A percentile compares a stretch with the other conserved stretches of the same genome.
These are phyloP conservation scores for Poeciliopsis prolifica DNA, from an alignment of 2,113 vertebrate species.

Conservation along the genomic window DNA sequence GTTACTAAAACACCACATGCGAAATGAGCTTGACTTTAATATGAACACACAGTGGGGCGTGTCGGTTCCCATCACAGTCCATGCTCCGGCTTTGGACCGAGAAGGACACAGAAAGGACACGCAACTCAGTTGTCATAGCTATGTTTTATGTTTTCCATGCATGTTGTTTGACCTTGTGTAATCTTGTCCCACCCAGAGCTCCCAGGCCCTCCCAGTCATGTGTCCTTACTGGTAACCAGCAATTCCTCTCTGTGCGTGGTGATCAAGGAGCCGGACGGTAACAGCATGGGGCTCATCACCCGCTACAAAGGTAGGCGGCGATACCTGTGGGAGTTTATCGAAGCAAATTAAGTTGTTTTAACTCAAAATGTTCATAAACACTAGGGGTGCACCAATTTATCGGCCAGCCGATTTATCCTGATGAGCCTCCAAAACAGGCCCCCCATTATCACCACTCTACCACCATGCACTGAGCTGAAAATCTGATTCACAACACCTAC, in stretches of 20 bases:
- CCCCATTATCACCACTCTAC: background rate
- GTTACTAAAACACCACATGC: too few species aligned
- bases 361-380: too few species aligned
- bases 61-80: too few species aligned
- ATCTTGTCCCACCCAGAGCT: conserved; percentile 55
- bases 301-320: conserved; percentile 71
- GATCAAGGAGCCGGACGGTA: conserved; percentile 66
- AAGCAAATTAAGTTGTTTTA: background rate
- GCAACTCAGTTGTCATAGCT: background rate
- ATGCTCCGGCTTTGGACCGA: too few species aligned
- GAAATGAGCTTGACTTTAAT: too few species aligned
- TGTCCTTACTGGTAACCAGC: conserved; percentile 74
- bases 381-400: too few species aligned
- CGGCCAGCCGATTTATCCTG: too few species aligned
- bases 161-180: background rate
- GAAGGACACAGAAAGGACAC: too few species aligned
- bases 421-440: background rate
- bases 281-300: conserved; percentile 69
- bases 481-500: background rate
- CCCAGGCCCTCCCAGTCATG: conserved; percentile 70
- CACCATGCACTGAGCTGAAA: background rate
- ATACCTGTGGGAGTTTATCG: too few species aligned
- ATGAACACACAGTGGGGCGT: too few species aligned
- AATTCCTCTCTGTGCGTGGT: conserved; percentile 69
- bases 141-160: background rate